Conservation (phyloP, 1,140 invertebrate species). For the Agraylea sexmaculata region DNA sequence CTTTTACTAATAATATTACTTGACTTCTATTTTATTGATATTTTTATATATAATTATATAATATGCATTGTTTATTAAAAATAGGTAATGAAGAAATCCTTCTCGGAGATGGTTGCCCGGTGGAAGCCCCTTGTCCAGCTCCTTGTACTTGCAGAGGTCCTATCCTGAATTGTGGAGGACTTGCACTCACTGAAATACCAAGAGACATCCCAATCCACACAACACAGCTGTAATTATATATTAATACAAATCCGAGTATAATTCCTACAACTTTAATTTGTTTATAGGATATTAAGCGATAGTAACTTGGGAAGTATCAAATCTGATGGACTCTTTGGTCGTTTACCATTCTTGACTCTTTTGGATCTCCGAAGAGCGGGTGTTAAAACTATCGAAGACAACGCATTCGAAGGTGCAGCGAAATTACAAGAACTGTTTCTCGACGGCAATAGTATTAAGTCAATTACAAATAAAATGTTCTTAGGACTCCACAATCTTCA, state of each 20-base stretch:
- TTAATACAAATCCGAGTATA: background rate
- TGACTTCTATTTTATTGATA: background rate
- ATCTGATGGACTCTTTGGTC: conserved; percentile 73
- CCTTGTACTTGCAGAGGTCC: conserved; percentile 38
- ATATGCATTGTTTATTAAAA: background rate
- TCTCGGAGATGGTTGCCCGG: conserved; percentile 18
- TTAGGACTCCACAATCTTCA: conserved; percentile 68
- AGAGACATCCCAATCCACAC: conserved; percentile 84
- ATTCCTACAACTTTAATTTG: conserved; percentile 5
- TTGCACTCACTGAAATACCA: conserved; percentile 73
- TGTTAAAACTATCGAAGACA: conserved; percentile 68
- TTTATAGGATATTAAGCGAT: conserved; percentile 68
- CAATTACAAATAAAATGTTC: conserved; percentile 87
- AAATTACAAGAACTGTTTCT: conserved; percentile 78
- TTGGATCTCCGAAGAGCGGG: conserved; percentile 71
- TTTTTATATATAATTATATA: background rate
- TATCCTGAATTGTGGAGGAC: conserved; percentile 82
- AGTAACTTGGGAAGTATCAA: conserved; percentile 81
- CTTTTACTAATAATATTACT: background rate
- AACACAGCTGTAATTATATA: conserved; percentile 70
- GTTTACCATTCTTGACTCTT: conserved; percentile 76
- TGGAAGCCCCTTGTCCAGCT: conserved; percentile 26
- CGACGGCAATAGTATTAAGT: conserved; percentile 74
- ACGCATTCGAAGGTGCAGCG: conserved; percentile 78
- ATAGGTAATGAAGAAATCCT: conserved; percentile 13